Percentiles rank a stretch among this genome's conserved stretches.
Evolutionary conservation across 2,888 invertebrate species (phyloP).

Genomic region (Sthenelais limicola): DNA sequence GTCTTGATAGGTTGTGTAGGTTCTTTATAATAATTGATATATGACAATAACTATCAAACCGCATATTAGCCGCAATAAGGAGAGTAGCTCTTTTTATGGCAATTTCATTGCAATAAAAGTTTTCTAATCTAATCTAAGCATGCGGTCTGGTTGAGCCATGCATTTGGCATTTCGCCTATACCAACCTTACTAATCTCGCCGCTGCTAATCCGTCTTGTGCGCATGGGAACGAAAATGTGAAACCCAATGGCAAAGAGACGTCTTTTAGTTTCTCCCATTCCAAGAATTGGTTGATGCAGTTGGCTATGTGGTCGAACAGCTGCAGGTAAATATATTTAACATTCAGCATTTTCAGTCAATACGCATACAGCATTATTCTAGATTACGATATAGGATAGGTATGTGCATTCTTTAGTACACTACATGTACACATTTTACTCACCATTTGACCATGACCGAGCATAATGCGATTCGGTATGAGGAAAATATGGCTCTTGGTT

Average conservation of each 20-base stretch:
- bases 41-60: no score
- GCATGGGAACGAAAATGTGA: conserved; percentile 96
- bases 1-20: no score
- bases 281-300: conserved; percentile 92
- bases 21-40: no score
- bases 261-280: conserved; percentile 78
- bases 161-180: conserved; percentile 78
- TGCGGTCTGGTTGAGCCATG: no score
- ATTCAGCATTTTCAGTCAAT: background rate
- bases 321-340: conserved; percentile 63
- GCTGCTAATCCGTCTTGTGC: conserved; percentile 87
- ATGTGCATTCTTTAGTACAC: no score
- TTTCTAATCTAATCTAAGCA: no score
- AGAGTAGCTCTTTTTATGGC: no score
- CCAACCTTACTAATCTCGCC: conserved; percentile 86
- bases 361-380: no score
- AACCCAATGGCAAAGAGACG: conserved; percentile 86
- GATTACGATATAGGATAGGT: no score
- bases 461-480: conserved; percentile 95
- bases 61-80: no score
- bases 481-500: conserved; percentile 93
- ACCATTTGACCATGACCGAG: conserved; percentile 85
- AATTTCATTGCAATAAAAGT: no score
- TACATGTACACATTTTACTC: no score
- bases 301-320: conserved; percentile 95